phyloP scores from a whole-genome alignment of 2,888 invertebrate species.

The Petrolisthes cinctipes region DNA sequence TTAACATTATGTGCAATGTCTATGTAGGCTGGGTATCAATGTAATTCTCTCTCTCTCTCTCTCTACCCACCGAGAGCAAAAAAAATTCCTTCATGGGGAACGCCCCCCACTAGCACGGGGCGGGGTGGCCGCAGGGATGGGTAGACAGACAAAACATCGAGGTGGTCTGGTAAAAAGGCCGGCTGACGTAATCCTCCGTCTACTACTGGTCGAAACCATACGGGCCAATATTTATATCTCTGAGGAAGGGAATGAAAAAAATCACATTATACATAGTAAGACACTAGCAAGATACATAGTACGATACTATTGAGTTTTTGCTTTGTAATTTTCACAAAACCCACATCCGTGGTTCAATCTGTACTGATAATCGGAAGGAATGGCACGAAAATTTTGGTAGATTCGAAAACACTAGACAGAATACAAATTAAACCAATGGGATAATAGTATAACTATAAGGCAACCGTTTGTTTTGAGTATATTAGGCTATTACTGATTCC shows the following conservation, averaged over 20 bases:
- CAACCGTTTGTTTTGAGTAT: too few relatives aligned
- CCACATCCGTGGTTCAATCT: too few relatives aligned
- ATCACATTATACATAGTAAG: neutral
- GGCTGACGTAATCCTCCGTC: conserved; percentile 66
- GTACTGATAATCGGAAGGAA: too few relatives aligned
- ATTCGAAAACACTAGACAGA: too few relatives aligned
- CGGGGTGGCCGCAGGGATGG: conserved; percentile 54
- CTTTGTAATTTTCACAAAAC: neutral
- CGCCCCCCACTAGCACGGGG: conserved; percentile 58
- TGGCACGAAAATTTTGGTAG: too few relatives aligned
- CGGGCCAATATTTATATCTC: conserved; percentile 64
- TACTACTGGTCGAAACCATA: conserved; percentile 67
- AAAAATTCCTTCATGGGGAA: conserved; percentile 59
- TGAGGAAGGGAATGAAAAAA: neutral
- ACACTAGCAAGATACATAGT: neutral
- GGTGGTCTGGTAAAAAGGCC: conserved; percentile 65
- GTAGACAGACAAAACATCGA: conserved; percentile 22
- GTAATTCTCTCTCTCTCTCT: too few relatives aligned
- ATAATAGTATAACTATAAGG: too few relatives aligned
- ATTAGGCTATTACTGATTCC: too few relatives aligned
- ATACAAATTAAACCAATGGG: too few relatives aligned
- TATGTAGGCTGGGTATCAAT: too few relatives aligned
- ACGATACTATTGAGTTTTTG: too few relatives aligned
- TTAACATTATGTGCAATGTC: too few relatives aligned
- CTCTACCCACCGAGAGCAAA: conserved; percentile 55